Evolutionary conservation across 1,140 invertebrate genomes (phyloP), one percentile per base, ranked within the genome.

Genomic region (Parapsyche elsis): DNA sequence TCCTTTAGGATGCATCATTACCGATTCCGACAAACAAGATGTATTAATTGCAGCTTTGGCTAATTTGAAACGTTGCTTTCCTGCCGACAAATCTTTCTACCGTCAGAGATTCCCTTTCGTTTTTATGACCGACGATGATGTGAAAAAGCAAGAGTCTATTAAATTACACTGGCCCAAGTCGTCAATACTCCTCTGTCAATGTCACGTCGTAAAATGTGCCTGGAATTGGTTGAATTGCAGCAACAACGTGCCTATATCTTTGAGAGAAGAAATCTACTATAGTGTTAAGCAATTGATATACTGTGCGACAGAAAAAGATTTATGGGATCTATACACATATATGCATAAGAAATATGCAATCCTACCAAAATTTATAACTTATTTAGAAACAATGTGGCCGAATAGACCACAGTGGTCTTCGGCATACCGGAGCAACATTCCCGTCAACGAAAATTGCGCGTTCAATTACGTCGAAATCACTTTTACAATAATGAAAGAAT

Each of bases 401-500:
- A 80, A 71, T 78, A 80, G 81, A 67, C 44, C 64, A 0, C 53
- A 64, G 38, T 82, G 81, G 81, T 82, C 78, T 9, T 82, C 81
- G 7, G 81, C 81, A 38, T 83, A 78, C 75, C 75, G 79, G 23
- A 80, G 71, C 45, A 83, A 75, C 78, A 57, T 78, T 10, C 75
- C 79, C 9, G 74, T 70, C 1, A 76, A 57, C 14, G 76, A 71
- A 67, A 80, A 61, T 45, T 24, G 21, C 23, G 23, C 38, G 21
- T 78, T 80, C 12, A 83, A 80, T 78, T 80, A 80, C 75, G 71
- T 80, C 7, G 81, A 80, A 45, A 67, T 78, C 14, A 80, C 79
- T 38, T 83, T 83, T 46, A 83, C 80, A 76, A 79, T 80, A n/a
- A 83, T 80, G 79, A 83, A 83, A 61, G 81, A 83, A 10, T 76